These are phyloP conservation scores for Rallus limicola DNA, from an alignment of 2,113 vertebrate species.

Conservation along the genomic window DNA sequence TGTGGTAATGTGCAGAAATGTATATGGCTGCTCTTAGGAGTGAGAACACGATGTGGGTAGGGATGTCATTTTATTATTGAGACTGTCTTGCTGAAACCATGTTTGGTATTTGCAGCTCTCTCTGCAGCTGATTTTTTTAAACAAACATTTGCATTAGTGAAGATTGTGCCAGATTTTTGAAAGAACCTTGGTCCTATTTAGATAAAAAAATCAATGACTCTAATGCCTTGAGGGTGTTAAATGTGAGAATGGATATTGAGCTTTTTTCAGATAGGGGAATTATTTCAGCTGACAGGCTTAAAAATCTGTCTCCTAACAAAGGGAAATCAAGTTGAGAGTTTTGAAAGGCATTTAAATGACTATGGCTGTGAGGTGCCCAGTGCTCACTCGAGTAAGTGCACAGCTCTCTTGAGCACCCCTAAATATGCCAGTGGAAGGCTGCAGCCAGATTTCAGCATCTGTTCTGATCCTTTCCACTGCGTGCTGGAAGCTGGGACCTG, in stretches of 20 bases:
- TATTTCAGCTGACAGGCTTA: neutral
- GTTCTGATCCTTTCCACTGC: neutral
- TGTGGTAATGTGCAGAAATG: neutral
- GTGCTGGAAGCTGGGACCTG: neutral
- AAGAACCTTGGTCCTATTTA: neutral
- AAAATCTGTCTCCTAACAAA: neutral
- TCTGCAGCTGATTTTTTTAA: neutral
- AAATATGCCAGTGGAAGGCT: neutral
- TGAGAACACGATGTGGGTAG: neutral
- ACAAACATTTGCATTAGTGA: neutral
- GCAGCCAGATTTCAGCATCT: neutral
- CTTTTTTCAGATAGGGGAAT: neutral
- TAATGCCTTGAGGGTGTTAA: neutral
- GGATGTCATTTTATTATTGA: neutral
- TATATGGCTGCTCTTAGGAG: neutral
- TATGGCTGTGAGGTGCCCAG: neutral
- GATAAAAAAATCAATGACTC: neutral
- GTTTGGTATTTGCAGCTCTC: neutral
- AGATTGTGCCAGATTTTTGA: neutral
- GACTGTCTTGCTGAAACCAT: neutral
- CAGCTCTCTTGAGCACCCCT: neutral
- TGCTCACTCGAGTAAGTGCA: neutral
- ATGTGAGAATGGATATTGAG: neutral
- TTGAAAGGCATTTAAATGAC: neutral
- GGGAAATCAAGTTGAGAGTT: neutral